Conservation (phyloP, 2,797 vertebrate genomes). For the Propithecus perrieri region DNA sequence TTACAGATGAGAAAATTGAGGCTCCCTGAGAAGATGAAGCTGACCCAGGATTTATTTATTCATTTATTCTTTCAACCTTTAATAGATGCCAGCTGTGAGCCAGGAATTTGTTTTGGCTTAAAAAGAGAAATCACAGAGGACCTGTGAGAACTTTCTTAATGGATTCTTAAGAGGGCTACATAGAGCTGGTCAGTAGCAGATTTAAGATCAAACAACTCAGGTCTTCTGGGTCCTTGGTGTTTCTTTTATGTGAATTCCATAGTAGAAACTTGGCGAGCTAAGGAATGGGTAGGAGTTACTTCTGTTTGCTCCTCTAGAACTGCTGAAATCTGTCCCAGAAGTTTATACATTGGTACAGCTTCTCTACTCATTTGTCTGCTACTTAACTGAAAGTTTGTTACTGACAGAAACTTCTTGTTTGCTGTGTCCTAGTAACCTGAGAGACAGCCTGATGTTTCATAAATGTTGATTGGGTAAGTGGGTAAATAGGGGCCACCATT, state of each 20-base stretch:
- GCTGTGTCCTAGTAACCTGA: neutral
- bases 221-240: neutral
- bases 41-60: neutral
- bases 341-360: neutral
- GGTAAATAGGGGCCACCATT: neutral
- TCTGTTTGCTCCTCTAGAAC: neutral
- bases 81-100: neutral
- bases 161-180: neutral
- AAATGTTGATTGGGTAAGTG: neutral
- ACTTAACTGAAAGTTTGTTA: neutral
- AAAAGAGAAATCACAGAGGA: conserved; percentile 14
- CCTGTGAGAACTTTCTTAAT: neutral
- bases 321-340: neutral
- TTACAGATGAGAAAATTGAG: neutral
- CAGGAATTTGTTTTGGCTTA: neutral
- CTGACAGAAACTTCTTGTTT: neutral
- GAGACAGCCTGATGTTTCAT: neutral
- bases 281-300: neutral
- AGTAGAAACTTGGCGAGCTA: neutral
- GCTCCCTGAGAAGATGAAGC: neutral
- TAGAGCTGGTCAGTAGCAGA: neutral
- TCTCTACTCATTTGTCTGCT: neutral
- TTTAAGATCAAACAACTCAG: neutral
- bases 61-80: neutral
- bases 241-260: neutral